Percentiles rank a stretch among this genome's conserved stretches.
phyloP scores from a whole-genome alignment of 1,140 invertebrate genomes.

The Bacillus rossius region DNA sequence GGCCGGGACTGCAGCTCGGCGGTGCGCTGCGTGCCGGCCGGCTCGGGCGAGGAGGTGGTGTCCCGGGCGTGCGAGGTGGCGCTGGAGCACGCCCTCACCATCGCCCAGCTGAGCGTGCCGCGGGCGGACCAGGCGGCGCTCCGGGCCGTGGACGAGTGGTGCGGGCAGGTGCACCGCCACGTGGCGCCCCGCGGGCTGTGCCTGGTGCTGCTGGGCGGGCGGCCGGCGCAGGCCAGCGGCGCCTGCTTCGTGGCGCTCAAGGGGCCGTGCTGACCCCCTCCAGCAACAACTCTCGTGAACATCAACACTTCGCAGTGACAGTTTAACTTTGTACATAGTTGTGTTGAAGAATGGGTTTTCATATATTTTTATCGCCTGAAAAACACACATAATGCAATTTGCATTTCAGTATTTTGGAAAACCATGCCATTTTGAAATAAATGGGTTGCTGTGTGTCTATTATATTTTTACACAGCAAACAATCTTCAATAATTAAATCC shows the following conservation, averaged over 20 bases:
- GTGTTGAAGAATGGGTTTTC: too few relatives aligned
- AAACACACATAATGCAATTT: too few relatives aligned
- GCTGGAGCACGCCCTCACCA: conserved; percentile 42
- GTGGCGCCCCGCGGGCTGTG: conserved; percentile 47
- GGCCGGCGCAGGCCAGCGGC: conserved; percentile 41
- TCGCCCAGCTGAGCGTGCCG: conserved; percentile 55
- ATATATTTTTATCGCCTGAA: too few relatives aligned
- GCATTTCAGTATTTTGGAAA: too few relatives aligned
- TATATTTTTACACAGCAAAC: too few relatives aligned
- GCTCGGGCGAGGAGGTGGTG: conserved; percentile 43
- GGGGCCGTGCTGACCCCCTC: conserved; percentile 12
- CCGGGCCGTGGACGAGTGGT: conserved; percentile 52
- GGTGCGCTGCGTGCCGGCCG: too few relatives aligned
- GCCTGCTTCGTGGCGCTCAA: conserved; percentile 48
- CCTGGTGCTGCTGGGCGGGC: conserved; percentile 53
- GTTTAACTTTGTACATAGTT: too few relatives aligned
- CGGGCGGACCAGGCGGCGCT: conserved; percentile 43
- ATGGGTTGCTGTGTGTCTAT: too few relatives aligned
- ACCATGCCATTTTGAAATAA: too few relatives aligned
- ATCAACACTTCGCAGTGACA: too few relatives aligned
- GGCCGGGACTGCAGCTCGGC: too few relatives aligned
- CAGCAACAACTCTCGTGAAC: neutral
- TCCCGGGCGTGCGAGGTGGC: conserved; percentile 46
- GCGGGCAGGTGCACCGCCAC: conserved; percentile 52
- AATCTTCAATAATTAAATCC: too few relatives aligned